These are phyloP conservation scores for Laticauda colubrina DNA, from an alignment of 2,113 vertebrate genomes.

Conservation along the genomic window DNA sequence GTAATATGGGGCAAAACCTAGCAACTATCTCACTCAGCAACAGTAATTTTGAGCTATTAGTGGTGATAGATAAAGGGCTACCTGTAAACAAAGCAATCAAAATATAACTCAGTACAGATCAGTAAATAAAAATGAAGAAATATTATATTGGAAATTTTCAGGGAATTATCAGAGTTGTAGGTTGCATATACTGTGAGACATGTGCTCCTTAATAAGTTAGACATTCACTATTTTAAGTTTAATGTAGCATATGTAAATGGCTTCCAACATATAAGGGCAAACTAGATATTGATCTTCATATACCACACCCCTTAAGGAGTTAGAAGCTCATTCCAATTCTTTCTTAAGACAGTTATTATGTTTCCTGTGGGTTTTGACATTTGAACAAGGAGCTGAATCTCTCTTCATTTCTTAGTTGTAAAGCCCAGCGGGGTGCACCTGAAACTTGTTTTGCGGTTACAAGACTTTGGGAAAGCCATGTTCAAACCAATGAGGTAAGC, in stretches of 20 bases:
- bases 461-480: constrained; percentile 93
- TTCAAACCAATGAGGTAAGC: constrained; percentile 98
- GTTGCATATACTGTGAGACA: background rate
- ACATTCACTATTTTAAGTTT: background rate
- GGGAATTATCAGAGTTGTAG: background rate
- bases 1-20: background rate
- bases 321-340: background rate
- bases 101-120: background rate
- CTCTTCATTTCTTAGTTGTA: constrained; percentile 76
- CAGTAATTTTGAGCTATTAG: background rate
- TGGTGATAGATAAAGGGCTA: background rate
- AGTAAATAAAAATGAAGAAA: background rate
- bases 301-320: background rate
- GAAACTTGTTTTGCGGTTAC: constrained; percentile 89
- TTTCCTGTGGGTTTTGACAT: background rate
- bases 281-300: background rate
- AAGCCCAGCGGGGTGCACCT: constrained; percentile 95
- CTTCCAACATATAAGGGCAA: background rate
- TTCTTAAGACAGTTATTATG: background rate
- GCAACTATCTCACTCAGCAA: background rate
- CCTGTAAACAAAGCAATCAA: background rate
- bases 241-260: background rate
- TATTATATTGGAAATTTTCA: background rate
- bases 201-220: background rate
- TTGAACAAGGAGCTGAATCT: background rate